phyloP scores from a whole-genome alignment of 1,140 invertebrate genomes.

The Drosophila parabipectinata region DNA sequence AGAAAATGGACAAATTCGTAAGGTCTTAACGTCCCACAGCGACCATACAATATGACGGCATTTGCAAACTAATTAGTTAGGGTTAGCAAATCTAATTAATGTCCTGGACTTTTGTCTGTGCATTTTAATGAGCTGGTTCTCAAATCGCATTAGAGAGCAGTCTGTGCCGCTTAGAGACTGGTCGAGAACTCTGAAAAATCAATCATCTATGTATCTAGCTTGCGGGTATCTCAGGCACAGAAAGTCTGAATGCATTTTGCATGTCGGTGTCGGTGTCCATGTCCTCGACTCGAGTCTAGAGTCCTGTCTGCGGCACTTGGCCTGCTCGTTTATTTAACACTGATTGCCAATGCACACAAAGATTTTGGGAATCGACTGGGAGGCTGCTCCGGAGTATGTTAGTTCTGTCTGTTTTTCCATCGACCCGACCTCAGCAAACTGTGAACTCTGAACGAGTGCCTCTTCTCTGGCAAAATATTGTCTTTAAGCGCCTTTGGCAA shows the following conservation, averaged over 20 bases:
- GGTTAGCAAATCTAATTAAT: slow-evolving; percentile 55
- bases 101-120: slow-evolving; percentile 10
- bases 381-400: slow-evolving; percentile 14
- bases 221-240: slow-evolving; percentile 2
- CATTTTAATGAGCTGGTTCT: slow-evolving; percentile 34
- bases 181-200: slow-evolving; percentile 41
- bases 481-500: slow-evolving; percentile 53
- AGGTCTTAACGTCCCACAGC: slow-evolving; percentile 14
- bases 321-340: slow-evolving; percentile 78
- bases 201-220: slow-evolving; percentile 44
- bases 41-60: slow-evolving; percentile 13
- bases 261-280: slow-evolving; percentile 53
- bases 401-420: neutral
- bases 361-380: slow-evolving; percentile 48
- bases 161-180: neutral
- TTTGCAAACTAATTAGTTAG: slow-evolving; percentile 61
- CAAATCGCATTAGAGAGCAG: slow-evolving; percentile 36
- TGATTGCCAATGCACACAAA: slow-evolving; percentile 78
- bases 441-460: slow-evolving; percentile 32
- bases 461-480: slow-evolving; percentile 36
- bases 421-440: slow-evolving; percentile 60
- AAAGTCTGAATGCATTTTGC: slow-evolving; percentile 48
- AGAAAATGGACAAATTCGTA: slow-evolving; percentile 1
- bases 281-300: slow-evolving; percentile 6
- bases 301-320: slow-evolving; percentile 23